phyloP scores from a whole-genome alignment of 2,888 invertebrate genomes.

The Sclerodermus sp. region DNA sequence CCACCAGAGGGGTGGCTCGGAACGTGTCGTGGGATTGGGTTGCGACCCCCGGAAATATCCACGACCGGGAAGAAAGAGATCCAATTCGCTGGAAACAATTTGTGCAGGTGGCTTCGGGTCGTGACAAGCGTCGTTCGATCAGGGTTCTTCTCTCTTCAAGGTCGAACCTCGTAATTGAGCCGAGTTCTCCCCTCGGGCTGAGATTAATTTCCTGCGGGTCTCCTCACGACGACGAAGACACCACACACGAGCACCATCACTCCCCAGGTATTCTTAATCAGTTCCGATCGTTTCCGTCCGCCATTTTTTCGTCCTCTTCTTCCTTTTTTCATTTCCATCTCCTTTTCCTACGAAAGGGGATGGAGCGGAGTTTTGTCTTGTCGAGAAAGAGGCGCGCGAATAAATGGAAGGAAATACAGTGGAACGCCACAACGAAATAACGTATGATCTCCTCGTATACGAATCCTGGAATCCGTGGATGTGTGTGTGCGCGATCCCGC shows the following conservation, averaged over 20 bases:
- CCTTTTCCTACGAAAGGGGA: too few species aligned
- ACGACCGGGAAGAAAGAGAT: conserved; percentile 21
- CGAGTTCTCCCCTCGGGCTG: conserved; percentile 16
- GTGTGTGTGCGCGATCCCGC: conserved; percentile 18
- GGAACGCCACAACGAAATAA: too few species aligned
- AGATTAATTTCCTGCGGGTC: conserved; percentile 27
- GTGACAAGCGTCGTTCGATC: conserved; percentile 31
- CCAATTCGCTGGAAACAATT: conserved; percentile 36
- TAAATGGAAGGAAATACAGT: too few species aligned
- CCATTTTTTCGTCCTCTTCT: too few species aligned
- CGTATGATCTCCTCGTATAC: too few species aligned
- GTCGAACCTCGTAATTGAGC: conserved; percentile 36
- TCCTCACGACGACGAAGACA: conserved; percentile 14
- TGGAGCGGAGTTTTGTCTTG: too few species aligned
- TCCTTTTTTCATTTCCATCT: too few species aligned
- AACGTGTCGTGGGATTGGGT: too few species aligned
- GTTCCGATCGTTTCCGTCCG: too few species aligned
- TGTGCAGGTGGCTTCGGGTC: conserved; percentile 31
- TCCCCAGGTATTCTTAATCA: conserved; percentile 23
- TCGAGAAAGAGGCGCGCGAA: too few species aligned
- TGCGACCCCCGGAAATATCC: conserved; percentile 6
- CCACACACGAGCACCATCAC: not conserved
- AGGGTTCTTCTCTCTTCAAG: conserved; percentile 20
- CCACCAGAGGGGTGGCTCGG: too few species aligned
- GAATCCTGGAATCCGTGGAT: conserved; percentile 1